Evolutionary conservation across 2,797 vertebrate genomes (phyloP), one percentile per base, ranked within the genome.

Genomic region (Simalia tracyae): DNA sequence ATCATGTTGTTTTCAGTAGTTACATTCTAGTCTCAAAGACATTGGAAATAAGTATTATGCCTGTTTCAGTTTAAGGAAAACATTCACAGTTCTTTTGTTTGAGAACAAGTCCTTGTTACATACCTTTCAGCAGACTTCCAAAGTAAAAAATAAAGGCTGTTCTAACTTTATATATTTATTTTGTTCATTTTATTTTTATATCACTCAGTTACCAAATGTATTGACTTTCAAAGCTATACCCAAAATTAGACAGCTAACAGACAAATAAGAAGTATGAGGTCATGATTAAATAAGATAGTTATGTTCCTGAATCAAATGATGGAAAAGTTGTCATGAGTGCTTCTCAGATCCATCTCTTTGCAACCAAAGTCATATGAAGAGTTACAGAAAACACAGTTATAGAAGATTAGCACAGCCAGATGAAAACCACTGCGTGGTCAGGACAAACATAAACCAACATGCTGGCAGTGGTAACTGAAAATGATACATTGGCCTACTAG

Each of bases 1-100:
- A 92, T 91, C 2, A 0, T 31, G 2, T 95, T 95, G 93, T 42
- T 76, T 92, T 91, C 89, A 93, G 89, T 93, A 91, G 84, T 85
- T 88, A 19, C 36, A 84, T 94, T 60, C 91, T 88, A 66, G 92
- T 56, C 17, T 90, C 42, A 91, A 0, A 17, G 7, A 87, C 63
- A 93, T 11, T 22, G 81, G 54, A 68, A 89, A 46, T 12, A 87
- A 64, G 84, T 92, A 88, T 88, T 94, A 90, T 92, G 68, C 36
- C 26, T 54, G 91, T 66, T 15, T 66, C 26, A 28, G 5, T 66
- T 93, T 93, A 89, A 31, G 76, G n/a, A 66, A 89, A 88, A 24
- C 6, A 60, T 91, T 68, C 89, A 0, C 22, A 5, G 89, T 94
- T 88, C 28, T 89, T 42, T 95, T 93, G 31, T 91, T 91, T 66